Conservation (phyloP, 1,140 invertebrate species). For the Aphidius ervi region DNA sequence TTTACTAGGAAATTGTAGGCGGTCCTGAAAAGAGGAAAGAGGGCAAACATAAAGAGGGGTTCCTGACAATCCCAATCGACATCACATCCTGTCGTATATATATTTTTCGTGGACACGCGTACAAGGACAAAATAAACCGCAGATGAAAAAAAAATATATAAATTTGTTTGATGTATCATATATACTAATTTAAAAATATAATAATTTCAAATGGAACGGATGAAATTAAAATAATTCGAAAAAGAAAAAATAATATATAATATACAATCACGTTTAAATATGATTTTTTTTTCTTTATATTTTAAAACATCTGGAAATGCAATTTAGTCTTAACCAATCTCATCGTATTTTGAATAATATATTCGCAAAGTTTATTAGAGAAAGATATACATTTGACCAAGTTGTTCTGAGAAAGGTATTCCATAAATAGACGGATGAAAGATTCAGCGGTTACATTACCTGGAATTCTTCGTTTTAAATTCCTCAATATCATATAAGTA, state of each 20-base stretch:
- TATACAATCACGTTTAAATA: too few species aligned
- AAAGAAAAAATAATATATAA: too few species aligned
- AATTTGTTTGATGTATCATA: too few species aligned
- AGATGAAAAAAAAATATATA: too few species aligned
- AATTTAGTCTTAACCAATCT: not conserved
- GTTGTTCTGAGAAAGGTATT: constrained; percentile 20
- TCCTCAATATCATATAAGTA: not conserved
- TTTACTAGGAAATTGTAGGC: constrained; percentile 26
- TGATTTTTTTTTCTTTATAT: not conserved
- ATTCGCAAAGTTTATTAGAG: not conserved
- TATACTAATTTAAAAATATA: too few species aligned
- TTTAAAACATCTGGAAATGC: constrained; percentile 8
- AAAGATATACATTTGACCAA: constrained; percentile 2
- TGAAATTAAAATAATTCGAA: too few species aligned
- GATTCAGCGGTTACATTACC: constrained; percentile 21
- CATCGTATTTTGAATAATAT: too few species aligned
- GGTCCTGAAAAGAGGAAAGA: constrained; percentile 5
- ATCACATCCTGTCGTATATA: constrained; percentile 6
- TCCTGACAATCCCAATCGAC: constrained; percentile 13
- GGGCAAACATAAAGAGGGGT: not conserved
- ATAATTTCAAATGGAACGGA: too few species aligned
- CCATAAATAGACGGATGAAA: constrained; percentile 24
- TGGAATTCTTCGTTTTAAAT: constrained; percentile 17
- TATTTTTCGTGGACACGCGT: too few species aligned
- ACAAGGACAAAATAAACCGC: too few species aligned